Conservation (phyloP, 2,888 invertebrate species). For the Ceramica pisi region DNA sequence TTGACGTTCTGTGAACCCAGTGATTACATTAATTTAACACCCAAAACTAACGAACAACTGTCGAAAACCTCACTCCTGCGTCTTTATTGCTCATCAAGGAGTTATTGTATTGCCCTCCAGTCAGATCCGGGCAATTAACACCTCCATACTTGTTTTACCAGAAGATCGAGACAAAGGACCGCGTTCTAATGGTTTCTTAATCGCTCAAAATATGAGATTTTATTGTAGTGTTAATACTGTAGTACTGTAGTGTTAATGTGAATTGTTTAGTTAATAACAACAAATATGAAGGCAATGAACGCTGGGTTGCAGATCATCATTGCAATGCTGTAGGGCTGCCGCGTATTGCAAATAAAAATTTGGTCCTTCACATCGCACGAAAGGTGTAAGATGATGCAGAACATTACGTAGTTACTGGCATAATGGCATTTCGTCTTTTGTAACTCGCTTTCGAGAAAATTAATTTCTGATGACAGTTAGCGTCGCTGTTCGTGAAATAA, state of each 20-base stretch:
- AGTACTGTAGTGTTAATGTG: conserved; percentile 34
- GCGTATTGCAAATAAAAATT: not conserved
- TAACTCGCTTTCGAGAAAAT: conserved; percentile 17
- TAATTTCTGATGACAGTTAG: conserved; percentile 13
- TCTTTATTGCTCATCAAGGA: conserved; percentile 33
- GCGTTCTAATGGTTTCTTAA: conserved; percentile 10
- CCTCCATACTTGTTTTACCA: conserved; percentile 19
- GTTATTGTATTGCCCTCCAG: conserved; percentile 20
- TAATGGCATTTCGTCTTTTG: conserved; percentile 4
- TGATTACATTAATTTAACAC: conserved; percentile 2
- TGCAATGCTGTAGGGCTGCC: conserved; percentile 47
- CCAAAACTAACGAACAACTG: conserved; percentile 12
- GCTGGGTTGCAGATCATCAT: conserved; percentile 41
- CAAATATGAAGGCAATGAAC: conserved; percentile 52
- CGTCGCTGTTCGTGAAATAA: conserved; percentile 29
- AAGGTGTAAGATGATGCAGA: not conserved
- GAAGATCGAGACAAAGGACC: conserved; percentile 21
- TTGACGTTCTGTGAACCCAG: not conserved
- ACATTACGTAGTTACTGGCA: conserved; percentile 15
- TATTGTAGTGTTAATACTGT: too few species aligned
- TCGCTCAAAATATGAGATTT: conserved; percentile 21
- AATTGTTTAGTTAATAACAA: conserved; percentile 46
- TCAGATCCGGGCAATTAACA: conserved; percentile 42
- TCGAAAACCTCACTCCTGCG: conserved; percentile 11
- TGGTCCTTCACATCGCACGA: not conserved